A percentile compares a stretch with the other conserved stretches of the same genome.
Conservation (phyloP, 1,140 invertebrate genomes). For the Calliphora vicina region DNA sequence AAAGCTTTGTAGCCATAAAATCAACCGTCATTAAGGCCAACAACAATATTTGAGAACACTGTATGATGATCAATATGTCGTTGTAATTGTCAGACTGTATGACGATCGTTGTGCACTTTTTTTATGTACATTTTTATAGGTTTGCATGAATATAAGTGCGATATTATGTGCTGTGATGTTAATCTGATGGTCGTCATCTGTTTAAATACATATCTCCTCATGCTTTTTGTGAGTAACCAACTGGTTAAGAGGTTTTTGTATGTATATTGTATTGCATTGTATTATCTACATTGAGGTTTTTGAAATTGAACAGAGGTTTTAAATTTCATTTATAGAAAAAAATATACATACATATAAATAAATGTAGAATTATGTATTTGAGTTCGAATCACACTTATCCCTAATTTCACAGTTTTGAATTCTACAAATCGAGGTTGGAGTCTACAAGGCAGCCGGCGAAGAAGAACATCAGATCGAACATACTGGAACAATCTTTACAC, state of each 20-base stretch:
- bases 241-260: neutral
- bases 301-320: neutral
- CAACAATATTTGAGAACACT: neutral
- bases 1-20: slow-evolving; percentile 6
- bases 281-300: neutral
- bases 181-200: neutral
- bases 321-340: neutral
- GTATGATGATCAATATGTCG: neutral
- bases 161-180: neutral
- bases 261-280: neutral
- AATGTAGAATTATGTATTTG: too few relatives aligned
- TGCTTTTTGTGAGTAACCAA: neutral
- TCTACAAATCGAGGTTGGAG: too few relatives aligned
- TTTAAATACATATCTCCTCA: neutral
- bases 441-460: too few relatives aligned
- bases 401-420: too few relatives aligned
- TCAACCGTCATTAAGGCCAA: neutral
- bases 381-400: too few relatives aligned
- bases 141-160: too few relatives aligned
- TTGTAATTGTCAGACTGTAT: neutral
- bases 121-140: neutral
- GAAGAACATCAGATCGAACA: too few relatives aligned
- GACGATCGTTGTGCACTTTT: neutral
- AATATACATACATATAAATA: too few relatives aligned
- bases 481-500: too few relatives aligned